Base-by-base conservation (phyloP, 2,113 vertebrate genomes). In the Rhinopomastus cyanomelas region DNA sequence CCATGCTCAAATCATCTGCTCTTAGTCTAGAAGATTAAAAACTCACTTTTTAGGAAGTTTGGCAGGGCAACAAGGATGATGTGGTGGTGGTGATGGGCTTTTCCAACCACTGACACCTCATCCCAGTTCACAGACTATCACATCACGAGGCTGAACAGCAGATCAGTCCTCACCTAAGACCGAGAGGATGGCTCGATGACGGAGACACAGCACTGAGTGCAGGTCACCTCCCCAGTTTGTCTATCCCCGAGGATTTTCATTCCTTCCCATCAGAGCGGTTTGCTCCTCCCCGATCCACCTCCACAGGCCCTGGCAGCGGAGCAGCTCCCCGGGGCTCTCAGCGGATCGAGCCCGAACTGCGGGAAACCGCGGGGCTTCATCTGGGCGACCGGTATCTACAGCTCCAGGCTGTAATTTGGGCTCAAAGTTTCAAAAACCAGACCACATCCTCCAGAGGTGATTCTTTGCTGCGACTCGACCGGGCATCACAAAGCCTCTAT, bases 261-360 rank as follows among this genome's bases (percentile, higher is more conserved):
- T 61, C 34, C 29, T 12, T 57, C 14, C 72, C 72, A 37, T 42
- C 20, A 19, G 10, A 66, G 14, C 16, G 26, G 9, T 7, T 19
- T 21, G n/a, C 5, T 67, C 44, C 32, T 30, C 84, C 55, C 36
- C 1, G 8, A 64, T 27, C 25, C 64, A 3, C 55, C 36, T 42
- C 1, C 62, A 23, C 37, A 44, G 1, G 9, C 7, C 16, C 8
- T 12, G 18, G 32, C 49, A 39, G 29, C 25, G 0, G 3, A 7
- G 44, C 30, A 42, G 60, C 37, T 9, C 48, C 6, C 4, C 27
- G 16, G 1, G 5, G 53, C 49, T 65, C 61, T 16, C 34, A 8
- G 0, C 0, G 59, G n/a, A 49, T 17, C 2, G 0, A 36, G 48
- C 3, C 49, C 32, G 9, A 1, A 0, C 57, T n/a, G 26, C 27